Evolutionary conservation across 1,140 invertebrate genomes (phyloP).

Genomic region (Muscidifurax raptorellus): DNA sequence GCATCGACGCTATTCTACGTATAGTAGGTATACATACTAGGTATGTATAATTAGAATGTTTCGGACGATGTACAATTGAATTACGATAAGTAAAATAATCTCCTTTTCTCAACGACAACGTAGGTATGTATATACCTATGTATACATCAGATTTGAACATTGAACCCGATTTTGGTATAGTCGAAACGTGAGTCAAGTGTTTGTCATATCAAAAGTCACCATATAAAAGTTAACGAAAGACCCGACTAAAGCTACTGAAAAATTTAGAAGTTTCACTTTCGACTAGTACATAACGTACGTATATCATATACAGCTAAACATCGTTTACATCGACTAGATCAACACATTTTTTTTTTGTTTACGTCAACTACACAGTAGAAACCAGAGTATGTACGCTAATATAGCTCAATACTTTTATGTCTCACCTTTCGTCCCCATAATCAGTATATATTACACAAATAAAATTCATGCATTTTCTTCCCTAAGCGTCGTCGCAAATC

Average conservation of each 20-base stretch:
- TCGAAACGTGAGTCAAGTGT: background rate
- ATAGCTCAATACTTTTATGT: slow-evolving; percentile 20
- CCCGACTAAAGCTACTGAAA: slow-evolving; percentile 16
- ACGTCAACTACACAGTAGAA: slow-evolving; percentile 16
- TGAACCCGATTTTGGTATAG: background rate
- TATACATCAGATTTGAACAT: background rate
- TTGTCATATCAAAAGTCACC: slow-evolving; percentile 36
- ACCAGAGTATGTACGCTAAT: background rate
- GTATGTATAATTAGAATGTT: background rate
- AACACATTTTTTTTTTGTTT: background rate
- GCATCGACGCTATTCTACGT: background rate
- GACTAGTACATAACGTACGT: background rate
- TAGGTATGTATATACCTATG: background rate
- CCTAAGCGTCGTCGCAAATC: background rate
- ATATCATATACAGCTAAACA: background rate
- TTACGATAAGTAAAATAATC: slow-evolving; percentile 24
- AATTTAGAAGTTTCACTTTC: slow-evolving; percentile 24
- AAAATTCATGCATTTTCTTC: background rate
- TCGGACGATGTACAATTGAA: slow-evolving; percentile 29
- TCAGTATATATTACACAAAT: too few species aligned
- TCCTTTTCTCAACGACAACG: background rate
- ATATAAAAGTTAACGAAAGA: slow-evolving; percentile 39
- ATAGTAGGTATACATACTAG: background rate
- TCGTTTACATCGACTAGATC: background rate
- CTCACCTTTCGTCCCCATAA: background rate